A percentile compares a stretch with the other conserved stretches of the same genome.
Conservation (phyloP, 2,888 invertebrate species). For the Macrosiphum euphorbiae region DNA sequence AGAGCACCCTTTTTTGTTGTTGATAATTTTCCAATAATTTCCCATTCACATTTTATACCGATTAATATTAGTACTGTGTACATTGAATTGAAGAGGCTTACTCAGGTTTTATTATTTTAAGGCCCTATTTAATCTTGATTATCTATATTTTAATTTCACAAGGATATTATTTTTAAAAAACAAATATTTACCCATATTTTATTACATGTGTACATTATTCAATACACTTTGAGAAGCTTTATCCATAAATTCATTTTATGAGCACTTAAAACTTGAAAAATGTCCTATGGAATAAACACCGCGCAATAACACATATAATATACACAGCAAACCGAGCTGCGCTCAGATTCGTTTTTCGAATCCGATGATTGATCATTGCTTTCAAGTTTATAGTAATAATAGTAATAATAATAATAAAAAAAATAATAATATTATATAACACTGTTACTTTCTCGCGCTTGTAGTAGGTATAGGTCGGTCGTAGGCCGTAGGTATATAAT, state of each 20-base stretch:
- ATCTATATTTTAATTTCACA: neutral
- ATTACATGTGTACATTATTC: neutral
- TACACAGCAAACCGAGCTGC: neutral
- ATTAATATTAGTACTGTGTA: neutral
- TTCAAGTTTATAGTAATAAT: neutral
- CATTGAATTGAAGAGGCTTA: neutral
- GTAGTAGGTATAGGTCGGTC: neutral
- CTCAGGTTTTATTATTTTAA: neutral
- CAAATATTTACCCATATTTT: neutral
- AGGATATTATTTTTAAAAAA: neutral
- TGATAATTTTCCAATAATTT: neutral
- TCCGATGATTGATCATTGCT: neutral
- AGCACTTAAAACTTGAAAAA: neutral
- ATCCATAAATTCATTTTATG: neutral
- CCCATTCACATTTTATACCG: neutral
- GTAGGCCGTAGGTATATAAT: neutral
- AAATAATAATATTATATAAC: neutral
- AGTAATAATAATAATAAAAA: neutral
- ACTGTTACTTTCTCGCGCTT: neutral
- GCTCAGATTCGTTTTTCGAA: neutral
- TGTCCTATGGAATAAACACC: neutral
- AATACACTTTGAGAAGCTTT: neutral
- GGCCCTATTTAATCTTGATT: neutral
- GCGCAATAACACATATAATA: neutral
- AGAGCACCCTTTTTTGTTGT: no score